Conservation (phyloP, 2,888 invertebrate genomes). For the Zaprionus lineosus region DNA sequence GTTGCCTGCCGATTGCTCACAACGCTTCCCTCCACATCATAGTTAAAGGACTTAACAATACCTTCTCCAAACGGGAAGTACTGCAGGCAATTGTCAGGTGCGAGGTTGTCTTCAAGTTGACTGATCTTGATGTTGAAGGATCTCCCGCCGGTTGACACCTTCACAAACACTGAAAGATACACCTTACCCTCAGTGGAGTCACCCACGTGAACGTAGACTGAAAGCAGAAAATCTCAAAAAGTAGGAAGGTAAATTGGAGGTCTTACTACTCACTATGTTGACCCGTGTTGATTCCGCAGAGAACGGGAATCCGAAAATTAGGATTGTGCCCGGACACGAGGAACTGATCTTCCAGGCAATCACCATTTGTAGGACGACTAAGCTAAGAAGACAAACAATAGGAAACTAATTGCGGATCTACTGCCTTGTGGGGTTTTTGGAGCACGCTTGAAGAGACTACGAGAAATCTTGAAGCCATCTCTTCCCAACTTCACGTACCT, state of each 20-base stretch:
- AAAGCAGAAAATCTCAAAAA: accelerated
- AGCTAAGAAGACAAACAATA: slow-evolving; percentile 84
- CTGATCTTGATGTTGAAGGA: slow-evolving; percentile 87
- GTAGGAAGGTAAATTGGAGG: no score
- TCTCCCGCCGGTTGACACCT: slow-evolving; percentile 84
- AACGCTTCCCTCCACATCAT: slow-evolving; percentile 85
- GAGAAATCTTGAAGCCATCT: no score
- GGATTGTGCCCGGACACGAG: slow-evolving; percentile 88
- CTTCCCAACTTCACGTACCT: no score
- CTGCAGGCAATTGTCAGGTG: slow-evolving; percentile 87
- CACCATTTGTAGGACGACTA: slow-evolving; percentile 87
- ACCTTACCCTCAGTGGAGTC: slow-evolving; percentile 85
- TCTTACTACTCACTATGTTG: slow-evolving; percentile 88
- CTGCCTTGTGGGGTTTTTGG: no score
- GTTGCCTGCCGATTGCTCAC: slow-evolving; percentile 84
- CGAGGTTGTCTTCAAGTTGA: slow-evolving; percentile 82
- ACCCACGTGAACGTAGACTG: slow-evolving; percentile 89
- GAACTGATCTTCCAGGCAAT: slow-evolving; percentile 88
- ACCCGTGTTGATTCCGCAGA: slow-evolving; percentile 90
- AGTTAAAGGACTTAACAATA: slow-evolving; percentile 88
- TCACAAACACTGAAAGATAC: slow-evolving; percentile 86
- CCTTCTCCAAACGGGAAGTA: slow-evolving; percentile 86
- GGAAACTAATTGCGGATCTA: no score
- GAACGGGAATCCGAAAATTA: slow-evolving; percentile 87
- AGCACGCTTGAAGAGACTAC: no score